Evolutionary conservation across 2,797 vertebrate species (phyloP), one percentile per base, ranked within the genome.

Genomic region (Alouatta caraya): DNA sequence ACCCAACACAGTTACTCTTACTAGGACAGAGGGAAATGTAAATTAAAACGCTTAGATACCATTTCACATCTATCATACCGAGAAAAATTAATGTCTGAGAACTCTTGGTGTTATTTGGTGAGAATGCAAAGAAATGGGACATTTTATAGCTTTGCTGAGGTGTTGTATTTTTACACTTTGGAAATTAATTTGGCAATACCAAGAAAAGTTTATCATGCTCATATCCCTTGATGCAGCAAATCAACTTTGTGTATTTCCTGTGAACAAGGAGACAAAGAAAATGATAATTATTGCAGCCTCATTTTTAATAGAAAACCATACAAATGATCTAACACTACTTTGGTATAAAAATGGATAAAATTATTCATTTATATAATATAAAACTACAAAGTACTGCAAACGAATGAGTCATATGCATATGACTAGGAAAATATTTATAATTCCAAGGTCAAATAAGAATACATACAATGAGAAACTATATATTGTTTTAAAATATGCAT

Each of bases 201-300:
- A 96, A 72, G 59, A 89, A 84, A 81, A 87, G 42, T 67, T 75
- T 39, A 84, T 80, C 64, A 93, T 90, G n/a, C 5, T 46, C 21
- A 80, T 33, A 91, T 95, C 15, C 24, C 93, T 91, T 95, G 48
- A 88, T 79, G n/a, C 8, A 91, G 52, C 59, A 67, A 90, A 92
- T 72, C 70, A 85, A 93, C n/a, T 52, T 76, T 75, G 17, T 84
- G 14, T 26, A 76, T 85, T 37, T 76, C 9, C 44, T 95, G 44
- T 55, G 50, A 86, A 88, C 9, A 81, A 73, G 17, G 1, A 90
- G 3, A 50, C 1, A 46, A 93, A 73, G 22, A 67, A 8, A 91
- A 89, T 57, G 61, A 42, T 55, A 89, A 94, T 95, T 95, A 70
- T 73, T 70, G 2, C 2, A 33, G 17, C 21, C 12, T 88, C 39